Evolutionary conservation across 2,888 invertebrate species (phyloP).

Genomic region (Drosophila acutilabella): DNA sequence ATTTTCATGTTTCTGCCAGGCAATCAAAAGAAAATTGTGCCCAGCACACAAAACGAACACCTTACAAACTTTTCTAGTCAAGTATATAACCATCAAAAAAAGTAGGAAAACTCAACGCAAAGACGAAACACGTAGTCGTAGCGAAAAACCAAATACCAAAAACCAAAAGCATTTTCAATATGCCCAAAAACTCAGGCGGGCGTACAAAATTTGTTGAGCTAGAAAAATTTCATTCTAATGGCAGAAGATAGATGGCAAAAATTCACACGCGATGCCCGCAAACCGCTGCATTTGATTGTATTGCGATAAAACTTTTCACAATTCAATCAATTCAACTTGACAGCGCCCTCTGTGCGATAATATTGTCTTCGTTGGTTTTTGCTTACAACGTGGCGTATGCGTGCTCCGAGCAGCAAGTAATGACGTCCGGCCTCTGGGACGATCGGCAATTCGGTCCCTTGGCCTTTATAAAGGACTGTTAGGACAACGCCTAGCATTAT

Average conservation of each 20-base stretch:
- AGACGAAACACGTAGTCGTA: neutral
- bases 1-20: constrained; percentile 61
- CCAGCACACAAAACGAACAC: constrained; percentile 14
- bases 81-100: constrained; percentile 30
- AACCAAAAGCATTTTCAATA: constrained; percentile 55
- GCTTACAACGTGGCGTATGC: constrained; percentile 56
- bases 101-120: constrained; percentile 1
- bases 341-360: constrained; percentile 18
- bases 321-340: constrained; percentile 73
- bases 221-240: constrained; percentile 52
- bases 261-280: constrained; percentile 61
- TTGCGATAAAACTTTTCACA: constrained; percentile 74
- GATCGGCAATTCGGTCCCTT: constrained; percentile 2
- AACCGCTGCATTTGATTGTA: constrained; percentile 74
- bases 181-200: constrained; percentile 41
- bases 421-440: constrained; percentile 10
- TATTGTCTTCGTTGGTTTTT: neutral
- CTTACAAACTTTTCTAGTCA: constrained; percentile 40
- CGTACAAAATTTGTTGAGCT: constrained; percentile 36
- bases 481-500: constrained; percentile 6
- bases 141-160: constrained; percentile 17
- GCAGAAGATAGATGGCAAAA: constrained; percentile 23
- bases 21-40: constrained; percentile 55
- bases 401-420: constrained; percentile 29
- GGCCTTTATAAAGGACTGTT: neutral